These are phyloP conservation scores for Sebastolobus altivelis DNA, from an alignment of 2,797 vertebrate species.

Conservation along the genomic window DNA sequence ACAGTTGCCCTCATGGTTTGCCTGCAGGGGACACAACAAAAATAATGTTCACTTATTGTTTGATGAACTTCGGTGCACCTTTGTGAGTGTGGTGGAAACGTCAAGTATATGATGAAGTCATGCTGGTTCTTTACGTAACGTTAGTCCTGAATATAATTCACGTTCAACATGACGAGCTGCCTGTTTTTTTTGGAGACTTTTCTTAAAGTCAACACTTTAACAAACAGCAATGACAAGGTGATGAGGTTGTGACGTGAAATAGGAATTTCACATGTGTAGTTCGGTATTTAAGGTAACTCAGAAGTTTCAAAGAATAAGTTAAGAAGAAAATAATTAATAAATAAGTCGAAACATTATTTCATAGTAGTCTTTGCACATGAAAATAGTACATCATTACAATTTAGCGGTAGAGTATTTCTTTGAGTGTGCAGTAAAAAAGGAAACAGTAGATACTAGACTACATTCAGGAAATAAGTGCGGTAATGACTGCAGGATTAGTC, in stretches of 20 bases:
- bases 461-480: no score
- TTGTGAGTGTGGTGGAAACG: background rate
- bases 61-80: background rate
- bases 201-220: no score
- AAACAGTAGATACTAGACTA: background rate
- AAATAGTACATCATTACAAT: background rate
- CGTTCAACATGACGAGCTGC: no score
- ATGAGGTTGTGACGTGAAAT: background rate
- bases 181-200: no score
- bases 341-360: background rate
- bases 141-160: background rate
- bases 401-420: no score
- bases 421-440: background rate
- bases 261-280: no score
- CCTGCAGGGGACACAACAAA: slow-evolving; percentile 63
- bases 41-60: background rate
- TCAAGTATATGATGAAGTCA: background rate
- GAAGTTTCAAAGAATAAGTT: background rate
- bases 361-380: background rate
- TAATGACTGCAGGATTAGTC: no score
- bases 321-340: background rate
- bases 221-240: background rate
- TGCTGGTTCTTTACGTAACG: background rate
- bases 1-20: slow-evolving; percentile 86
- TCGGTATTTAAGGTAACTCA: no score